Base-by-base conservation (phyloP, 92 coral and sea anemone genomes). In the Hydrozoanthus gracilis region DNA sequence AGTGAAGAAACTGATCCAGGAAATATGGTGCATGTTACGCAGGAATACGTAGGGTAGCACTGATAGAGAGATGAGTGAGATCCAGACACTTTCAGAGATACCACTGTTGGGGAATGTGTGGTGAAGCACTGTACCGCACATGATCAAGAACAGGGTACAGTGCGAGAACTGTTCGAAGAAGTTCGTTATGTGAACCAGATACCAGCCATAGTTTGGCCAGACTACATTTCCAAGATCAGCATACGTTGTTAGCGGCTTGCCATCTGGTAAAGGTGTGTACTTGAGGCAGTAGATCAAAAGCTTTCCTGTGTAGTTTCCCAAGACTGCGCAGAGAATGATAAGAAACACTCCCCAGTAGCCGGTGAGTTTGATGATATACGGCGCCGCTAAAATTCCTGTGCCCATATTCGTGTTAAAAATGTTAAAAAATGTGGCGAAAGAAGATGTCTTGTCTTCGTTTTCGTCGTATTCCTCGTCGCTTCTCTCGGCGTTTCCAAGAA, bases 341-440 rank as follows among this genome's bases (percentile, higher is more conserved):
- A 95, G 92, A 56, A 92, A 66, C 51, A 95, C 92, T 76, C 98
- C 98, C 98, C 98, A 95, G 86, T 95, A 95, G 55, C 98, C 98
- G 4, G 95, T 85, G 86, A 95, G 83, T n/a, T 93, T 93, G 48
- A 95, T 91, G 14, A 95, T 92, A 71, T 95, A 95, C 5, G 98
- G 98, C 95, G 91, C 93, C 11, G 98, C 98, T 8, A 95, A 92
- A 15, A 95, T 94, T 51, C 98, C 98, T 3, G 98, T 95, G 10
- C 98, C 98, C 98, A 95, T 95, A 76, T 95, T 95, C 51, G 98
- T 93, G 56, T 95, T 95, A 58, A 95, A 95, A 64, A 95, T 95
- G 70, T 91, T 95, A 92, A 95, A 95, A 70, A 95, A 95, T 48
- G 95, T 89, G 78, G 93, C 93, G 51, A 91, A 87, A 39, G 98